Percentiles rank a stretch among this genome's conserved stretches.
These are phyloP conservation scores for Hirtodrosophila alboralis DNA, from an alignment of 2,888 invertebrate genomes.

Conservation along the genomic window DNA sequence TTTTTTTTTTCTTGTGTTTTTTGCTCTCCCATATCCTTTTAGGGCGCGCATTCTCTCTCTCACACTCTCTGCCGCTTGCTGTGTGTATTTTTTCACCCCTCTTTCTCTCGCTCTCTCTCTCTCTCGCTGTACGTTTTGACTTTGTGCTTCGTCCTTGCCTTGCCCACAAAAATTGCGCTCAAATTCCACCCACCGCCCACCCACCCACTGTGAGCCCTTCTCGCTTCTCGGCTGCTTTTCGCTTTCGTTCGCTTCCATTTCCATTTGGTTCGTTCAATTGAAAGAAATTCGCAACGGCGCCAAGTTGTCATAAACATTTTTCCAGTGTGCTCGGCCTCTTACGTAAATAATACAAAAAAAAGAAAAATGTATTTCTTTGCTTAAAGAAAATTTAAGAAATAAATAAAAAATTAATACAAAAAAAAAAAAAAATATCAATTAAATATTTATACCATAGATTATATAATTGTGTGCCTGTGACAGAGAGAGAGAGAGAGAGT, in stretches of 20 bases:
- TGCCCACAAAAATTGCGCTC: constrained; percentile 61
- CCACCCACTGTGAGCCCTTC: constrained; percentile 50
- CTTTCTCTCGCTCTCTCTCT: constrained; percentile 9
- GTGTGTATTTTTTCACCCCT: constrained; percentile 11
- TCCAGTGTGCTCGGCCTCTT: constrained; percentile 45
- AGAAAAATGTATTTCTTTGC: constrained; percentile 6
- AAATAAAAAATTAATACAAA: no score
- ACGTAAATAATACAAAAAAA: no score
- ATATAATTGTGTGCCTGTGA: constrained; percentile 54
- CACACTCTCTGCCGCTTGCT: constrained; percentile 19
- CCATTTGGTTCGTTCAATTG: constrained; percentile 44
- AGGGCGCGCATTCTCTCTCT: constrained; percentile 34
- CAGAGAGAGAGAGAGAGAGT: no score
- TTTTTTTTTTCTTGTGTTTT: constrained; percentile 36
- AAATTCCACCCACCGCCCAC: constrained; percentile 16
- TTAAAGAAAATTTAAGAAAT: no score
- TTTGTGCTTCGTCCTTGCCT: constrained; percentile 73
- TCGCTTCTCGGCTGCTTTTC: constrained; percentile 62
- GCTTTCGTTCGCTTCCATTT: constrained; percentile 68
- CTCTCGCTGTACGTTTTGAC: constrained; percentile 53
- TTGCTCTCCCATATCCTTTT: constrained; percentile 29
- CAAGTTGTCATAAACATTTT: constrained; percentile 35
- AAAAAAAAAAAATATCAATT: constrained; percentile 1
- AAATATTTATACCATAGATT: constrained; percentile 27
- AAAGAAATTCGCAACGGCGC: constrained; percentile 42